Percentiles rank a stretch among this genome's conserved stretches.
phyloP scores from a whole-genome alignment of 2,797 vertebrate genomes.

The Xenopus petersii region DNA sequence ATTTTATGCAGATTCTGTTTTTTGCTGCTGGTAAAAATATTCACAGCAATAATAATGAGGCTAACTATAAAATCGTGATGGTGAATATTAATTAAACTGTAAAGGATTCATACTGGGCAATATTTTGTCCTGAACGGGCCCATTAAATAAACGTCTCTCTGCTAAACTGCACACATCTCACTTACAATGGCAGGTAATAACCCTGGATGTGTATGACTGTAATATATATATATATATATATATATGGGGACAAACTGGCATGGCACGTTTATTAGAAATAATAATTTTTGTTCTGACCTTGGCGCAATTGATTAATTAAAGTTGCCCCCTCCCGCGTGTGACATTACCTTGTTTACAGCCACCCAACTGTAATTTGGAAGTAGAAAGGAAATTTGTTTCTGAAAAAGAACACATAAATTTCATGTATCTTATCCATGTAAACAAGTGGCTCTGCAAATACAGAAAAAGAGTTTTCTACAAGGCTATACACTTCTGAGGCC shows the following conservation, averaged over 20 bases:
- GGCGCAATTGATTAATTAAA: constrained; percentile 1
- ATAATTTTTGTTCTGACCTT: background rate
- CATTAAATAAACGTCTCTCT: constrained; percentile 12
- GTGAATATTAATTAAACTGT: constrained; percentile 23
- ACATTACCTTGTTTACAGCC: too few relatives aligned
- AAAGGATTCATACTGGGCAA: constrained; percentile 4
- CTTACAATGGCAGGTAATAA: background rate
- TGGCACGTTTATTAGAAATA: background rate
- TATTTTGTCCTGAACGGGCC: constrained; percentile 2
- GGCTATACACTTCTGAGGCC: too few relatives aligned
- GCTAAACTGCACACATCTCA: constrained; percentile 6
- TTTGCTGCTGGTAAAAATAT: constrained; percentile 9
- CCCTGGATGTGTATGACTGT: background rate
- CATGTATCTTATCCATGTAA: too few relatives aligned
- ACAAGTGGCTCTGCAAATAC: too few relatives aligned
- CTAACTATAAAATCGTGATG: constrained; percentile 2
- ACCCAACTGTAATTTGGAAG: too few relatives aligned
- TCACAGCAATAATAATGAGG: constrained; percentile 14
- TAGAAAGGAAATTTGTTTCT: too few relatives aligned
- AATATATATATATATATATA: background rate
- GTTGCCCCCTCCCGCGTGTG: too few relatives aligned
- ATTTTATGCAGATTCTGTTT: constrained; percentile 9
- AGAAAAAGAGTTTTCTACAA: too few relatives aligned
- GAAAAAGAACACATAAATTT: too few relatives aligned
- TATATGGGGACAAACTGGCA: background rate